A percentile compares a stretch with the other conserved stretches of the same genome.
phyloP scores from a whole-genome alignment of 2,888 invertebrate species.

The Trichopoda pennipes region DNA sequence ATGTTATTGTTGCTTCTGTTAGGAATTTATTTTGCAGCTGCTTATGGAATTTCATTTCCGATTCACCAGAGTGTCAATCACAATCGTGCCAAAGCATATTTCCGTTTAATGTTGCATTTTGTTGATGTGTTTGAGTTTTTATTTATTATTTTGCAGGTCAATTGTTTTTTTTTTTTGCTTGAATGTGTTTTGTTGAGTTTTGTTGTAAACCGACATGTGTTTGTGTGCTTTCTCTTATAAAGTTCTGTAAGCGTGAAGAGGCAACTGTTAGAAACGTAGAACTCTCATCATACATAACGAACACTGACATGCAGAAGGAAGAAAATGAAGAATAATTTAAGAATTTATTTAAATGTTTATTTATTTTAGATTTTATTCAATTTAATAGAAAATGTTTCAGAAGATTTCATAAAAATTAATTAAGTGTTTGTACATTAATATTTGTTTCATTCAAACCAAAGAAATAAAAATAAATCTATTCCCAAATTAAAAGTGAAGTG shows the following conservation, averaged over 20 bases:
- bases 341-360: too few species aligned
- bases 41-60: conserved; percentile 65
- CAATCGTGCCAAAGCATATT: conserved; percentile 62
- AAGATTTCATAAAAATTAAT: too few species aligned
- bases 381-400: too few species aligned
- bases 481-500: too few species aligned
- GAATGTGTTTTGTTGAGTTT: conserved; percentile 12
- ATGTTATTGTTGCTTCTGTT: neutral
- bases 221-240: neutral
- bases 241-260: neutral
- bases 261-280: neutral
- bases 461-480: too few species aligned
- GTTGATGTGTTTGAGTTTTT: conserved; percentile 11
- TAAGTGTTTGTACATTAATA: too few species aligned
- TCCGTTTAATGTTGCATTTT: conserved; percentile 54
- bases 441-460: too few species aligned
- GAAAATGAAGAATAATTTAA: too few species aligned
- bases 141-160: neutral
- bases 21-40: conserved; percentile 31
- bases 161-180: neutral
- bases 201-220: neutral
- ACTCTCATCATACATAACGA: too few species aligned
- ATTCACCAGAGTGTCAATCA: conserved; percentile 66
- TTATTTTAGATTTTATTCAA: too few species aligned
- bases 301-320: too few species aligned